phyloP scores from a whole-genome alignment of 2,888 invertebrate genomes.

The Mactromeris polynyma region DNA sequence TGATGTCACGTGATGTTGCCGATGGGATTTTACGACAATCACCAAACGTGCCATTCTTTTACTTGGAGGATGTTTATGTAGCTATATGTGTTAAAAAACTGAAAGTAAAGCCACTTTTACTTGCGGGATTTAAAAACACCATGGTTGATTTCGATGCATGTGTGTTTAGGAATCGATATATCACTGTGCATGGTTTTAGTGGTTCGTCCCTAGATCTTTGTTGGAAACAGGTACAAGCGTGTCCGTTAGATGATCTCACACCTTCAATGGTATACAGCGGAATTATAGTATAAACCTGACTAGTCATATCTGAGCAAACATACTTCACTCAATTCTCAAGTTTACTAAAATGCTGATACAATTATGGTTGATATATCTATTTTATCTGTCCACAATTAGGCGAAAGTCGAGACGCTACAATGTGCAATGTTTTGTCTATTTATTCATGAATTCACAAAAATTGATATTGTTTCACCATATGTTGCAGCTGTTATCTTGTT shows the following conservation, averaged over 20 bases:
- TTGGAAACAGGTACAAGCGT: slow-evolving; percentile 67
- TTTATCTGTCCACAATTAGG: too few relatives aligned
- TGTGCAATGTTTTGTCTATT: too few relatives aligned
- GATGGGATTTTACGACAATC: slow-evolving; percentile 67
- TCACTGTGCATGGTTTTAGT: slow-evolving; percentile 75
- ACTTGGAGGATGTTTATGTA: slow-evolving; percentile 81
- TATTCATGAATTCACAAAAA: too few relatives aligned
- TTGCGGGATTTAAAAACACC: slow-evolving; percentile 75
- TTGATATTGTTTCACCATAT: too few relatives aligned
- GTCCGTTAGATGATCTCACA: slow-evolving; percentile 46
- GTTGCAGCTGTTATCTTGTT: too few relatives aligned
- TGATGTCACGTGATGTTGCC: slow-evolving; percentile 75
- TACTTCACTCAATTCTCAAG: too few relatives aligned
- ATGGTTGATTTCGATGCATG: slow-evolving; percentile 69
- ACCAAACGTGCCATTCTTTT: slow-evolving; percentile 78
- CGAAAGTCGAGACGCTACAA: too few relatives aligned
- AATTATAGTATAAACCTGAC: background rate
- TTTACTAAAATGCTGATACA: too few relatives aligned
- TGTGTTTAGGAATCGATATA: slow-evolving; percentile 70
- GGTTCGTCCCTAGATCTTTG: slow-evolving; percentile 45
- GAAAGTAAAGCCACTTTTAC: slow-evolving; percentile 63
- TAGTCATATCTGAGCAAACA: background rate
- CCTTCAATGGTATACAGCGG: slow-evolving; percentile 52
- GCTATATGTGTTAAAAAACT: slow-evolving; percentile 76
- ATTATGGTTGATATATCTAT: too few relatives aligned